Evolutionary conservation across 2,888 invertebrate species (phyloP), one percentile per base, ranked within the genome.

Genomic region (Saturnia pavonia): DNA sequence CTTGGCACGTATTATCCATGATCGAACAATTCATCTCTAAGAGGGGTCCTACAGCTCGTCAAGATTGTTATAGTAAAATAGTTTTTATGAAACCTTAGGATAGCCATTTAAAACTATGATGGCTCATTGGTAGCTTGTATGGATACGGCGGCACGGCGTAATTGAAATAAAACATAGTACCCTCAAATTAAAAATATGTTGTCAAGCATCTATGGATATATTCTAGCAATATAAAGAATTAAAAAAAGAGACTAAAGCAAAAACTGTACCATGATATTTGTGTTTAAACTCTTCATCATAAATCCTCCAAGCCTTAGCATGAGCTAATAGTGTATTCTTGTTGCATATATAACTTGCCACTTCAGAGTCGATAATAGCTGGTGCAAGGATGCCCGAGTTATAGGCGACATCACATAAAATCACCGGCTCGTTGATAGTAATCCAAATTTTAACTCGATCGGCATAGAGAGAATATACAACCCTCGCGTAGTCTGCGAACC

Each of bases 391-490:
- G 1, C 72, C 95, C 27, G 88, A 86, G n/a, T 63, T 71, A 65
- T 74, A 77, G 0, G 70, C 14, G 1, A 65, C 1, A 9, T 76
- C 74, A 14, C 72, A 74, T 11, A 78, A 19, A 0, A 69, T 25
- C 8, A 70, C n/a, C 0, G 82, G 77, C 19, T 79, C 78, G 68
- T 79, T 81, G 51, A 83, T 77, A 1, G 80, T 79, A 16, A 81
- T 71, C 78, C 80, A 79, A 70, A 80, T 80, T 77, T 81, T 80
- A 9, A 84, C 82, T 11, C 82, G 77, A 72, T 82, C 81, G 7
- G 75, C 80, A 71, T 74, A 82, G 0, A 78, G 75, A 8, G 73
- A 45, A 74, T 72, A 84, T 0, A 73, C 76, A 0, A 79, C 77
- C 40, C 77, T 71, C 0, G 83, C 76, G 76, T 81, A 82, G 70